Evolutionary conservation across 2,113 vertebrate species (phyloP), one percentile per base, ranked within the genome.

Genomic region (Hystrix brachyura): DNA sequence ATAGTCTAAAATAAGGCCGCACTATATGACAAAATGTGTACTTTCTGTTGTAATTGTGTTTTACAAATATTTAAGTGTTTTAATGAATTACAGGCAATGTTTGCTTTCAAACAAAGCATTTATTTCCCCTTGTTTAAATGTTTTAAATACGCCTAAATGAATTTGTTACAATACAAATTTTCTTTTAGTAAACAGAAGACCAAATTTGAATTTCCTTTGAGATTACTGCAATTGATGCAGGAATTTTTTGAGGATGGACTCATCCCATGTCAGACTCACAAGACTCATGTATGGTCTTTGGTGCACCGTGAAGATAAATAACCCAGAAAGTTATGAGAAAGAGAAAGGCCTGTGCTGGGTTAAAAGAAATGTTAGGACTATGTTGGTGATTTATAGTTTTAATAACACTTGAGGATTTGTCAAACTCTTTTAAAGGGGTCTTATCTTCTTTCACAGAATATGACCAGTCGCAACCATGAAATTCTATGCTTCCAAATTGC

Each of bases 351-450:
- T 90, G 17, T 48, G 6, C 21, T 79, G 55, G 8, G 3, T 81
- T 80, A 32, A 96, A 94, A 94, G 62, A 93, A 95, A 80, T 91
- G 62, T 60, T 86, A 29, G 53, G 72, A 93, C 0, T 94, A 88
- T 94, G 64, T 38, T 79, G 79, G 6, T 97, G 87, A 96, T 96
- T 95, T 95, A 93, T 96, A 97, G 87, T 97, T 98, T 84, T 92
- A 98, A 97, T 98, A 98, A 95, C 21, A 62, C 2, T 89, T 82
- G 34, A 97, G 79, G 78, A 98, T 93, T 96, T 81, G 71, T 97
- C 94, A 95, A 80, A 91, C 25, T 43, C 48, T 90, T 90, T 92
- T 81, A 91, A 48, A 83, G 86, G 11, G 21, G 5, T 62, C 38
- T 93, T 97, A 74, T 94, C 17, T 94, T 72, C 55, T 95, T 95